Evolutionary conservation across 2,888 invertebrate species (phyloP).

Genomic region (Tryphoninae sp.): DNA sequence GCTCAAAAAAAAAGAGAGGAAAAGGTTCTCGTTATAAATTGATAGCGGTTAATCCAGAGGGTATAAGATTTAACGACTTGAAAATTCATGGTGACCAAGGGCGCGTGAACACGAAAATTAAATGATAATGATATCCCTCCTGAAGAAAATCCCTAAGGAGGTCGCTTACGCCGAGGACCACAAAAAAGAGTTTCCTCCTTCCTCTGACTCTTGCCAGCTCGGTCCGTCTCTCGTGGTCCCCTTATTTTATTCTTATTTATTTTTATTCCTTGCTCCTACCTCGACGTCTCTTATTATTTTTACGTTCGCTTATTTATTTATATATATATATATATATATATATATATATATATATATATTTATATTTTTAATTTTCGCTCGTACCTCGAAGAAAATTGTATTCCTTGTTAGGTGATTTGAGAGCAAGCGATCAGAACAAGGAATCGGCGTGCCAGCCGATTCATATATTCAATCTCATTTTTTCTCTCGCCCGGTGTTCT

Average conservation of each 20-base stretch:
- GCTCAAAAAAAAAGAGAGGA: slow-evolving; percentile 43
- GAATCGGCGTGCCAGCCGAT: not conserved
- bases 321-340: too few relatives aligned
- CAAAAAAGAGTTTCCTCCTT: slow-evolving; percentile 19
- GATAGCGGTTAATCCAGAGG: slow-evolving; percentile 55
- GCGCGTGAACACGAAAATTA: slow-evolving; percentile 71
- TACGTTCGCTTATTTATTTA: slow-evolving; percentile 1
- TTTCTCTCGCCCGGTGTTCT: not conserved
- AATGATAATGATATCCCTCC: slow-evolving; percentile 77
- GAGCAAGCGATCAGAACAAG: slow-evolving; percentile 6
- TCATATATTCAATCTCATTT: not conserved
- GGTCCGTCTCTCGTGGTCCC: slow-evolving; percentile 27
- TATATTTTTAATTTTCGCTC: too few relatives aligned
- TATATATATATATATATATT: too few relatives aligned
- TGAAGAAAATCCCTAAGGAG: slow-evolving; percentile 31
- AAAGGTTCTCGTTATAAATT: slow-evolving; percentile 68
- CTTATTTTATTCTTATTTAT: slow-evolving; percentile 42
- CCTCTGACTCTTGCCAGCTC: slow-evolving; percentile 45
- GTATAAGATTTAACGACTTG: slow-evolving; percentile 69
- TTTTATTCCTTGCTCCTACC: slow-evolving; percentile 43
- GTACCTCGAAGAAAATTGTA: slow-evolving; percentile 53
- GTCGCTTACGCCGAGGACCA: not conserved
- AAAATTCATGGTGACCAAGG: slow-evolving; percentile 63
- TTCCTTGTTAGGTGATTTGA: slow-evolving; percentile 63
- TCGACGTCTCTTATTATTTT: slow-evolving; percentile 43